Base-by-base conservation (phyloP, 2,797 vertebrate species). In the Argya squamiceps region DNA sequence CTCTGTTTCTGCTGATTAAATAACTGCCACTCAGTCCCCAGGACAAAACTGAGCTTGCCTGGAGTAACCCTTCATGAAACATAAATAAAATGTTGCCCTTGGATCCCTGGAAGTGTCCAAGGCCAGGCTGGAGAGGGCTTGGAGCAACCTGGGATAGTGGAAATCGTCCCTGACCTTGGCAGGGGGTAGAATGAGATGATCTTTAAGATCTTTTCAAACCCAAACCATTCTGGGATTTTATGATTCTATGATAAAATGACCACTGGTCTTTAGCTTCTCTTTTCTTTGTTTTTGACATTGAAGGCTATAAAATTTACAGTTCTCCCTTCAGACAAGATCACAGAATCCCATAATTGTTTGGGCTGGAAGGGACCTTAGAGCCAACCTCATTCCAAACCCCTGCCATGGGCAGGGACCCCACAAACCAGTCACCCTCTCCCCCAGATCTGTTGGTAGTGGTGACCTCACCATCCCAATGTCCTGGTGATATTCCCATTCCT, bases 51-150 rank as follows among this genome's bases (percentile, higher is more conserved):
- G 24, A 65, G 22, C 21, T 80, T 36, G 7, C 18, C 64, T 79
- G 47, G 73, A 65, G n/a, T 16, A 62, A 55, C 23, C 14, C 22
- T 58, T 73, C n/a, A n/a, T n/a, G n/a, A n/a, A n/a, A n/a, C 18
- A 0, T 15, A 32, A 78, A 50, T 39, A 19, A 79, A 88, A 4
- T 18, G 2, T 18, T 63, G 32, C 14, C 14, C 32, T 1, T 79
- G 50, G 50, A 30, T 56, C 43, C 20, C 37, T 83, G 58, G 49
- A 1, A 58, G 14, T 19, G 43, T 8, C 7, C 21, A 10, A 44
- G 43, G 5, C 12, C n/a, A 24, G 71, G 32, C 0, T 63, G 49
- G 56, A 43, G 0, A 0, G 20, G 43, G 36, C 20, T 63, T 37
- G 43, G 56, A 82, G 17, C 16, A 55, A 0, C 11, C 5, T 82